Evolutionary conservation across 2,797 vertebrate species (phyloP), one percentile per base, ranked within the genome.

Genomic region (Melanotaenia nigrans): DNA sequence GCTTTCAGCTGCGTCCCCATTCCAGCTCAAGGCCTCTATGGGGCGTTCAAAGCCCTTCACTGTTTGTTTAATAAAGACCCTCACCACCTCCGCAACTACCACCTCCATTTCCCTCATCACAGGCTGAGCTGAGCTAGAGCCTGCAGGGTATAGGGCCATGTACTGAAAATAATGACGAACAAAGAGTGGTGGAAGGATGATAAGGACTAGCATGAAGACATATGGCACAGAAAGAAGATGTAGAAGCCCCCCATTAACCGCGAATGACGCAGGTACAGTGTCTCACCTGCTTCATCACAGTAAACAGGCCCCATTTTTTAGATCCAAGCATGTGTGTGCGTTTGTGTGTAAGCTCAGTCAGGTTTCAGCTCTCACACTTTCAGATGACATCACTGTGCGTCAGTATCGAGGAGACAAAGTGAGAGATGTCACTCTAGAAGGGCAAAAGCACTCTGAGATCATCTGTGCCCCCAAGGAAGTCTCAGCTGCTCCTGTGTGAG

Each of bases 31-130:
- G 82, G 81, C 83, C 84, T 93, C 87, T 92, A 92, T 86, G 83
- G 91, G 86, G 93, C 90, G 90, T 92, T 91, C 85, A 83, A 88
- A 89, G 79, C 84, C 81, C 89, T 85, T 65, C 68, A 84, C 89
- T 92, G 92, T 94, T 92, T 93, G 92, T 92, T 93, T 94, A 94
- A 93, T 92, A 90, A 93, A 93, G 92, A 91, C 84, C 85, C 89
- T 79, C 73, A 75, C 73, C 86, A 82, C 85, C 82, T 86, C 81
- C 62, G 72, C 86, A 76, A 77, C 88, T 68, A 80, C 79, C 79
- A 86, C 77, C 85, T 81, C 78, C 66, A 74, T 74, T 71, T 88
- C 89, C 92, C 87, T 91, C 85, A 85, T 75, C 79, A 55, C 69
- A 65, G 63, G 74, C 59, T 71, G 51, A 66, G 78, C 81, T 71